Evolutionary conservation across 1,140 invertebrate species (phyloP).

Genomic region (Nasonia longicornis): DNA sequence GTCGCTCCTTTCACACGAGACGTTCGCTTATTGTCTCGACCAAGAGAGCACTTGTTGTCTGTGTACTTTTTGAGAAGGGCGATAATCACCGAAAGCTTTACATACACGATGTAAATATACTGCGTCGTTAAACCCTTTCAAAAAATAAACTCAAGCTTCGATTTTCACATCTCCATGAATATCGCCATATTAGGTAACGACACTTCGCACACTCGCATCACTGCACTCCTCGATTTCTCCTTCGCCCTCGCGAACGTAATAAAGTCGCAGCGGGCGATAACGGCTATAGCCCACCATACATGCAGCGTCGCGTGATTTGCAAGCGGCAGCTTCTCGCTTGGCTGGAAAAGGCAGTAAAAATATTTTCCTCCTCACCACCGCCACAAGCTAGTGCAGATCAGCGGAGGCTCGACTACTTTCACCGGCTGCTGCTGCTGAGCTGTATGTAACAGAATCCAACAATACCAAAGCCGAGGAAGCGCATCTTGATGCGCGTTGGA

Average conservation of each 20-base stretch:
- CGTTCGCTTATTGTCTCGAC: background rate
- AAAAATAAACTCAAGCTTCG: background rate
- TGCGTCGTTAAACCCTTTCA: background rate
- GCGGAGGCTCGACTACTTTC: background rate
- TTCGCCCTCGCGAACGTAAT: background rate
- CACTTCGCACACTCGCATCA: background rate
- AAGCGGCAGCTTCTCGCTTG: background rate
- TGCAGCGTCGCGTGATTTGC: background rate
- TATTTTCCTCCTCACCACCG: background rate
- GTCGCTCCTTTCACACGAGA: conserved; percentile 2
- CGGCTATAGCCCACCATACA: background rate
- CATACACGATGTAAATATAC: background rate
- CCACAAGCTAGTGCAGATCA: background rate
- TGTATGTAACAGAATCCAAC: background rate
- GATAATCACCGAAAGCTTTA: background rate
- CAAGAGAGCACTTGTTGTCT: background rate
- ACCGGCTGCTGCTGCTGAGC: background rate
- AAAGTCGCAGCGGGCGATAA: background rate
- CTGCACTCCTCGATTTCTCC: conserved; percentile 3
- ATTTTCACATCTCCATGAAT: background rate
- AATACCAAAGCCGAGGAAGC: background rate
- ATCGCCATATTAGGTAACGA: background rate
- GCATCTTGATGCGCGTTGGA: background rate
- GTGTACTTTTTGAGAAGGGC: background rate
- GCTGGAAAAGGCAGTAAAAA: background rate